Evolutionary conservation across 35 echinoderm and acorn worm species (phyloP), one percentile per base, ranked within the genome.

Genomic region (Chiridota heheva): DNA sequence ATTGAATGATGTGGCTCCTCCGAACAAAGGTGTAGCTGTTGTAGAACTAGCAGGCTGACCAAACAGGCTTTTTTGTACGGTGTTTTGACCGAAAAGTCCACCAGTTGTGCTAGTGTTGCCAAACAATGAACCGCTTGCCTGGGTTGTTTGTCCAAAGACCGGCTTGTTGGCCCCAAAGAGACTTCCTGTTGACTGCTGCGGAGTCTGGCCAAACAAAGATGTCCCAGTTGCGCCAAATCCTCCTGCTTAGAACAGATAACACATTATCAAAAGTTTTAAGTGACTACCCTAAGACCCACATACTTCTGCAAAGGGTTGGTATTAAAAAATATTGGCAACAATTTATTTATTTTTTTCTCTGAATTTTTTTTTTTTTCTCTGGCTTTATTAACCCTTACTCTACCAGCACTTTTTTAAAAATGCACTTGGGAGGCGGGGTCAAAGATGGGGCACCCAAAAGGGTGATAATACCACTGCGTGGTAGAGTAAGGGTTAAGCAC

Each of bases 1-100:
- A n/a, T 39, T 61, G n/a, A n/a, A n/a, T n/a, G n/a, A n/a, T 18
- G 75, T 78, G 26, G 20, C 42, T 35, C 67, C 71, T 0, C 91
- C 91, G 76, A 95, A 95, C 40, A 95, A 48, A n/a, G 86, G 78
- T 12, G 80, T 69, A 30, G 78, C 67, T 1, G 67, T 76, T 28
- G 67, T 81, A 6, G 85, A 84, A 30, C 81, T 67, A 37, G 85
- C 34, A 0, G 84, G 40, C 51, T 82, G 78, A 2, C 91, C 86
- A 69, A 95, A 95, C 6, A 95, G 63, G 59, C 58, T 81, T 76
- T 95, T 79, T 44, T 77, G 38, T 10, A 67, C 60, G 41, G 81
- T 53, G 63, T 82, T 88, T 33, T 89, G 70, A 66, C 86, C 91
- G 73, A 84, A 84, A 24, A 84, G 61, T n/a, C n/a, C n/a, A 39